phyloP scores from a whole-genome alignment of 2,113 vertebrate genomes.

The Oncorhynchus gorbuscha region DNA sequence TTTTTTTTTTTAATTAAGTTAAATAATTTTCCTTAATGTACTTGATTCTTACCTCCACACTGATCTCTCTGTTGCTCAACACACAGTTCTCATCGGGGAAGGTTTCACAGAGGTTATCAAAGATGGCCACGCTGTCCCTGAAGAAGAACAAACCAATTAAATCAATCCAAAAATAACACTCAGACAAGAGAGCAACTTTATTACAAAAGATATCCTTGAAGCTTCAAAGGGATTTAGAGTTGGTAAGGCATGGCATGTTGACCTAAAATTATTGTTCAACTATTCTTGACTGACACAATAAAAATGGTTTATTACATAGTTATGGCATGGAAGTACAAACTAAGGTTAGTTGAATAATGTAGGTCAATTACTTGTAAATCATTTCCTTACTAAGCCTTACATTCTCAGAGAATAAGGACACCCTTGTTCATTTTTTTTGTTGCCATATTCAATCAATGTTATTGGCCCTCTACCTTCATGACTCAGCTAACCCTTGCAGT shows the following conservation, averaged over 20 bases:
- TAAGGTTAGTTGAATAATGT: slow-evolving; percentile 9
- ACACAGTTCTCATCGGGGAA: slow-evolving; percentile 88
- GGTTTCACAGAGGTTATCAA: slow-evolving; percentile 82
- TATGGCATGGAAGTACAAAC: not conserved
- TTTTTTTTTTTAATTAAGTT: not conserved
- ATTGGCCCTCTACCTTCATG: slow-evolving; percentile 1
- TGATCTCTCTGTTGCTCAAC: slow-evolving; percentile 76
- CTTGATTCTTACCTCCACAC: slow-evolving; percentile 73
- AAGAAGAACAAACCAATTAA: slow-evolving; percentile 19
- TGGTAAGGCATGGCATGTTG: too few species aligned
- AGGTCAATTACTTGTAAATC: not conserved
- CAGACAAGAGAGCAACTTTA: not conserved
- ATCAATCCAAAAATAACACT: slow-evolving; percentile 20
- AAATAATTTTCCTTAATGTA: not conserved
- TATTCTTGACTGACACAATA: not conserved
- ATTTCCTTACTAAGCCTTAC: slow-evolving; percentile 30
- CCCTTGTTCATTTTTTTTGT: slow-evolving; percentile 30
- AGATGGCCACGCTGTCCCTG: slow-evolving; percentile 77
- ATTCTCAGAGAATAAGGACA: slow-evolving; percentile 6
- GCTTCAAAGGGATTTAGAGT: not conserved
- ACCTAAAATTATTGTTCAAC: not conserved
- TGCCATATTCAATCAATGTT: not conserved
- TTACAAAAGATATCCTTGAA: not conserved
- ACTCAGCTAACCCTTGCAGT: not conserved
- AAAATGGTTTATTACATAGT: not conserved